These are phyloP conservation scores for Tamias sibiricus DNA, from an alignment of 2,113 vertebrate genomes.

Conservation along the genomic window DNA sequence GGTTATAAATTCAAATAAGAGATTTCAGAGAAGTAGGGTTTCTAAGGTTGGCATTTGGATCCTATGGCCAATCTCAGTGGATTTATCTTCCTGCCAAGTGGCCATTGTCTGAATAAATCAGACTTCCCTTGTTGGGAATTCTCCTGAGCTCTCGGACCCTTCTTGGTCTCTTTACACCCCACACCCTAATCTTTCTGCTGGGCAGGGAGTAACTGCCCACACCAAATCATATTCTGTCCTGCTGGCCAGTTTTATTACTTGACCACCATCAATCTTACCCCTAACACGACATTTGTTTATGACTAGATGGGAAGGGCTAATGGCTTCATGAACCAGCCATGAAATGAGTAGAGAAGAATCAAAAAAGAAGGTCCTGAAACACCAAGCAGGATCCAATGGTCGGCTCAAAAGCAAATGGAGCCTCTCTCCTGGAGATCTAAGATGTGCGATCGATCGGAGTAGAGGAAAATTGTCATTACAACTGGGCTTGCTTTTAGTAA, in stretches of 20 bases:
- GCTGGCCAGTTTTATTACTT: conserved; percentile 89
- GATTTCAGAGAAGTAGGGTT: not conserved
- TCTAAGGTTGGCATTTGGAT: not conserved
- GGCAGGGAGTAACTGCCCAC: conserved; percentile 92
- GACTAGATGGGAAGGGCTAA: conserved; percentile 90
- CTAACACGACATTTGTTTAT: conserved; percentile 98
- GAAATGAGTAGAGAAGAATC: conserved; percentile 69
- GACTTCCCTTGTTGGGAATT: conserved; percentile 73
- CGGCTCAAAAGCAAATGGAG: not conserved
- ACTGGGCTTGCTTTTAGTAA: not conserved
- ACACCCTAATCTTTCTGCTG: conserved; percentile 88
- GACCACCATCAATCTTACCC: conserved; percentile 94
- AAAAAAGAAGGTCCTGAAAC: not conserved
- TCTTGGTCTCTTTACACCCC: conserved; percentile 87
- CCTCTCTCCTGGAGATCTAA: not conserved
- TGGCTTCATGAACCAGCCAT: conserved; percentile 87
- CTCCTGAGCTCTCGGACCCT: conserved; percentile 66
- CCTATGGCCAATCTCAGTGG: not conserved
- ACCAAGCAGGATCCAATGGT: not conserved
- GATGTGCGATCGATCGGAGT: accelerated
- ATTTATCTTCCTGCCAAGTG: not conserved
- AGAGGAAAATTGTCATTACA: not conserved
- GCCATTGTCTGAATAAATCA: conserved; percentile 74
- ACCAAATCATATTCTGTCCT: conserved; percentile 95
- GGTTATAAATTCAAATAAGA: not conserved